A percentile compares a stretch with the other conserved stretches of the same genome.
Conservation (phyloP, 2,888 invertebrate species). For the Heliconius erato region DNA sequence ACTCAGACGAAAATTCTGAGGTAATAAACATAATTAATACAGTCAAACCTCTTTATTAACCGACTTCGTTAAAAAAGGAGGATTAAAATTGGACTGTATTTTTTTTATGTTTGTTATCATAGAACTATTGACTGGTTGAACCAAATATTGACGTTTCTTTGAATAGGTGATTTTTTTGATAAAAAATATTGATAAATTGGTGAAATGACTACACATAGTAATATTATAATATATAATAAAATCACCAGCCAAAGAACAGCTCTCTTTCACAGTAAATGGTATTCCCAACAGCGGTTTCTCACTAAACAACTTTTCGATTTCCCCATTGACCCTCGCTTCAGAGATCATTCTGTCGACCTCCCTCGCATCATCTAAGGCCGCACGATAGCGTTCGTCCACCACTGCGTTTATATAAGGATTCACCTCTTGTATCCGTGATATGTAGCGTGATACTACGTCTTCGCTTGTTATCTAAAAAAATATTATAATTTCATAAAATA, state of each 20-base stretch:
- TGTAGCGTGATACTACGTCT: slow-evolving; percentile 86
- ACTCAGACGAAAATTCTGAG: too few species aligned
- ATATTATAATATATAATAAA: background rate
- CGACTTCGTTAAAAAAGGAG: too few species aligned
- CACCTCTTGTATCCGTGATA: slow-evolving; percentile 87
- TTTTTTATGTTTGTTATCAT: too few species aligned
- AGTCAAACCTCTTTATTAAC: too few species aligned
- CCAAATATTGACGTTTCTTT: too few species aligned
- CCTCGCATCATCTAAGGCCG: slow-evolving; percentile 88
- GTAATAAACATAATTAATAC: too few species aligned
- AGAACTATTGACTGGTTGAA: too few species aligned
- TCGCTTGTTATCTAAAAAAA: slow-evolving; percentile 85
- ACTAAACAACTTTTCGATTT: slow-evolving; percentile 72
- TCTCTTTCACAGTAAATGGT: slow-evolving; percentile 93
- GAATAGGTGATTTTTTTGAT: too few species aligned
- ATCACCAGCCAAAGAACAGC: slow-evolving; percentile 90
- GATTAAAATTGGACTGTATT: too few species aligned
- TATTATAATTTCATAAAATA: background rate
- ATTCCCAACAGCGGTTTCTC: slow-evolving; percentile 91
- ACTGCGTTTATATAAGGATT: slow-evolving; percentile 89
- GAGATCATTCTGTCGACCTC: slow-evolving; percentile 80
- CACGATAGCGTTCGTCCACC: slow-evolving; percentile 87
- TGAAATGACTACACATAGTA: too few species aligned
- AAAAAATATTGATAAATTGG: too few species aligned
- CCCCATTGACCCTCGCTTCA: slow-evolving; percentile 62